A percentile compares a stretch with the other conserved stretches of the same genome.
These are phyloP conservation scores for Drosophila sp. DNA, from an alignment of 1,140 invertebrate genomes.

Conservation along the genomic window DNA sequence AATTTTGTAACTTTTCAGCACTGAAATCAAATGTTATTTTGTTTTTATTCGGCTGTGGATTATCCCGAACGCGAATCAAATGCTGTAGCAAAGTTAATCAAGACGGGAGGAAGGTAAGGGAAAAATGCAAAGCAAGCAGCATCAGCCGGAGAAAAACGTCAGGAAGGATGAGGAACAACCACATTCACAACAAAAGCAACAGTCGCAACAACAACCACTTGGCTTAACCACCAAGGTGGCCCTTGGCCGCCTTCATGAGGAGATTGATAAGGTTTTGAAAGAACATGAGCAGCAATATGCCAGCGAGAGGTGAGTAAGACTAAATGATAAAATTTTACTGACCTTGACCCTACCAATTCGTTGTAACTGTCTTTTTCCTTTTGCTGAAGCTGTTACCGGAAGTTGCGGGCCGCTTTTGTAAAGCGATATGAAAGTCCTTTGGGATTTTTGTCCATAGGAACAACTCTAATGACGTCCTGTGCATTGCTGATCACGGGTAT, in stretches of 20 bases:
- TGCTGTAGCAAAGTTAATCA: slow-evolving; percentile 1
- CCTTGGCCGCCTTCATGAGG: slow-evolving; percentile 83
- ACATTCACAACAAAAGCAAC: slow-evolving; percentile 3
- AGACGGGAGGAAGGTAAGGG: slow-evolving; percentile 2
- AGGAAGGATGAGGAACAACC: background rate
- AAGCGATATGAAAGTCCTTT: slow-evolving; percentile 87
- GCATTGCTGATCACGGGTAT: slow-evolving; percentile 64
- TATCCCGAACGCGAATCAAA: background rate
- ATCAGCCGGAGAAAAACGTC: background rate
- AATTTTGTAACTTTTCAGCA: too few relatives aligned
- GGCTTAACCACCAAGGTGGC: slow-evolving; percentile 83
- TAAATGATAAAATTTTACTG: slow-evolving; percentile 7
- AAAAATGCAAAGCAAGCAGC: slow-evolving; percentile 14
- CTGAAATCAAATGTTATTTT: background rate
- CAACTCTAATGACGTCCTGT: slow-evolving; percentile 83
- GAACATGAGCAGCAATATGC: slow-evolving; percentile 69
- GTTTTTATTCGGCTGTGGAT: background rate
- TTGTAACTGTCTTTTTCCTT: background rate
- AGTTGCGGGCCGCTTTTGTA: slow-evolving; percentile 81
- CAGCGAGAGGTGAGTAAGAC: slow-evolving; percentile 63
- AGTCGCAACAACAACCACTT: slow-evolving; percentile 25
- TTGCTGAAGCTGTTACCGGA: slow-evolving; percentile 52
- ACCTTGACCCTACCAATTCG: slow-evolving; percentile 29
- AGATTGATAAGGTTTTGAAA: slow-evolving; percentile 81
- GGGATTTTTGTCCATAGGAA: slow-evolving; percentile 86